These are phyloP conservation scores for Drosophila testacea DNA, from an alignment of 2,888 invertebrate genomes.

Conservation along the genomic window DNA sequence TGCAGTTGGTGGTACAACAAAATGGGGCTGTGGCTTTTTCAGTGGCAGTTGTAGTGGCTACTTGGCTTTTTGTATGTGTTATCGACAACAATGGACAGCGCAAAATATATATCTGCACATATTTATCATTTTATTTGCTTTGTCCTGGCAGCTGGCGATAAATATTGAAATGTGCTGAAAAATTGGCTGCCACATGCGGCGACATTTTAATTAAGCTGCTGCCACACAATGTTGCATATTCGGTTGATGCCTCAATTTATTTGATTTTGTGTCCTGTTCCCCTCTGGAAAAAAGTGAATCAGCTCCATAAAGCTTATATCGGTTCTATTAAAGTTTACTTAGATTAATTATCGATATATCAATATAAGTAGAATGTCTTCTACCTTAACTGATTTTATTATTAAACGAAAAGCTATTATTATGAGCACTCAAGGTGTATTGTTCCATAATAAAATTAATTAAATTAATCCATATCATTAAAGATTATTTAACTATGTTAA, in stretches of 20 bases:
- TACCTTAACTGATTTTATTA: too few relatives aligned
- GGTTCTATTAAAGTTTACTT: not conserved
- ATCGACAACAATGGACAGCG: constrained; percentile 47
- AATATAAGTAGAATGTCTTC: too few relatives aligned
- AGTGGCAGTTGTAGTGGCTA: constrained; percentile 30
- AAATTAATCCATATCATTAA: too few relatives aligned
- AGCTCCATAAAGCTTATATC: not conserved
- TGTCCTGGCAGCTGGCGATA: constrained; percentile 66
- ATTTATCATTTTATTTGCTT: constrained; percentile 72
- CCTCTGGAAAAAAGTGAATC: not conserved
- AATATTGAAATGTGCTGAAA: constrained; percentile 69
- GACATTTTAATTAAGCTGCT: constrained; percentile 49
- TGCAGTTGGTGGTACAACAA: constrained; percentile 24
- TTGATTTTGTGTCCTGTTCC: not conserved
- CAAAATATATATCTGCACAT: constrained; percentile 43
- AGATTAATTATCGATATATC: too few relatives aligned
- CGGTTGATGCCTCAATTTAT: constrained; percentile 3
- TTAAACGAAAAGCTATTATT: too few relatives aligned
- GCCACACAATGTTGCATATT: constrained; percentile 22
- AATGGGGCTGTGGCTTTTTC: constrained; percentile 29
- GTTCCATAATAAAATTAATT: too few relatives aligned
- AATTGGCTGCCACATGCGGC: constrained; percentile 44
- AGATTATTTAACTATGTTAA: too few relatives aligned
- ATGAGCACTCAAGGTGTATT: too few relatives aligned
- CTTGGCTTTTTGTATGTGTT: constrained; percentile 40